A percentile compares a stretch with the other conserved stretches of the same genome.
Conservation (phyloP, 2,113 vertebrate species). For the Macquaria australasica region DNA sequence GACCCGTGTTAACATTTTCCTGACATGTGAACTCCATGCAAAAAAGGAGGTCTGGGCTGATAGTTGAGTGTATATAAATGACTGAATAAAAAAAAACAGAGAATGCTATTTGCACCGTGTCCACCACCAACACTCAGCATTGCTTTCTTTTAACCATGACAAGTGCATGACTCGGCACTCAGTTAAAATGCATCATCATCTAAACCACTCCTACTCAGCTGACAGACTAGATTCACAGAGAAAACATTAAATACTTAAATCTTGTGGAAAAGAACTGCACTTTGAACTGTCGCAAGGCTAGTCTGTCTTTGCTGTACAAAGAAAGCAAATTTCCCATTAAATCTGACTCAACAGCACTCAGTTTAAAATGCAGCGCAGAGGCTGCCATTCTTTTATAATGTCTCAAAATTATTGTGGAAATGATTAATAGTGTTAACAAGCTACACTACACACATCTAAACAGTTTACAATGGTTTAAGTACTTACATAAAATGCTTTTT, state of each 20-base stretch:
- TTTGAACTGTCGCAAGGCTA: not conserved
- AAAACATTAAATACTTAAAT: not conserved
- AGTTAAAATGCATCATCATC: not conserved
- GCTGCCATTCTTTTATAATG: not conserved
- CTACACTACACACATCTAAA: not conserved
- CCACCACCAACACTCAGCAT: no score
- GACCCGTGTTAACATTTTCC: no score
- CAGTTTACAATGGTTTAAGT: not conserved
- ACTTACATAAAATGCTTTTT: not conserved
- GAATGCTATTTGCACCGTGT: no score
- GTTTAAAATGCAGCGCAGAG: not conserved
- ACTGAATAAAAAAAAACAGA: no score
- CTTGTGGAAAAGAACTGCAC: not conserved
- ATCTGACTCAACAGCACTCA: not conserved
- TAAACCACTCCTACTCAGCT: not conserved
- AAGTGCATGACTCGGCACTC: no score
- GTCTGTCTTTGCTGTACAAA: no score
- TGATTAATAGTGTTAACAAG: not conserved
- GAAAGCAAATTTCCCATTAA: not conserved
- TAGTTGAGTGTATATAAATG: no score
- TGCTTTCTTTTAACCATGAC: no score
- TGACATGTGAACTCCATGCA: no score
- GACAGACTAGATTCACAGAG: not conserved
- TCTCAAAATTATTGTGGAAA: not conserved
- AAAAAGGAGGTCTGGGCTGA: no score